Base-by-base conservation (phyloP, 2,888 invertebrate species). In the Lumbricus terrestris region DNA sequence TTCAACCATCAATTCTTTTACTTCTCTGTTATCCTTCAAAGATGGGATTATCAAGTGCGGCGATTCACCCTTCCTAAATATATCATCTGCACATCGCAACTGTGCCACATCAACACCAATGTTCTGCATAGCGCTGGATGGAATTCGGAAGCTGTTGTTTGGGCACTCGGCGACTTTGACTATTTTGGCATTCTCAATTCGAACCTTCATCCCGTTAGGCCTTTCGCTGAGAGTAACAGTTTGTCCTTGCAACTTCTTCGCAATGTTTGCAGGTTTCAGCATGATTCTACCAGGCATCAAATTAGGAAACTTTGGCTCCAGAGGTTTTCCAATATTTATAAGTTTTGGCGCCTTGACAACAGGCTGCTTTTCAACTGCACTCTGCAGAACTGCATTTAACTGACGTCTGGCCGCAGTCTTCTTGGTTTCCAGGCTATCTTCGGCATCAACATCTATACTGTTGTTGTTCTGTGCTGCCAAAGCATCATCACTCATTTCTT, bases 111-210 rank as follows among this genome's bases (percentile, higher is more conserved):
- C 69, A 8, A n/a, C 69, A 16, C 69, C 69, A 69, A 69, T 69
- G 69, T 69, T 69, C 69, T n/a, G 69, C 69, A 69, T 69, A 11
- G 69, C 69, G n/a, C 69, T 69, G 8, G 69, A 69, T n/a, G 69
- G 69, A 69, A 69, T 69, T 29, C 69, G 69, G 13, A 69, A 69
- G 69, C 33, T 34, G 38, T 23, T 88, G 34, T 83, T 38, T 85
- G 40, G n/a, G 35, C 42, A n/a, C 37, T 85, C 88, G 3, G 47
- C 33, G 3, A 90, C 88, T 69, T 42, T 88, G 40, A 54, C 42
- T 34, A 90, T 88, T 54, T 88, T 90, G n/a, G 90, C 85, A 90
- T 90, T 90, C 37, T 90, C 90, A 88, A 90, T 90, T 42, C 90
- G 85, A 47, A 90, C 42, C 37, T 40, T 47, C 88, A 83, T 82